Percentiles rank a stretch among this genome's conserved stretches.
Conservation (phyloP, 1,140 invertebrate genomes). For the Chelonus insularis region DNA sequence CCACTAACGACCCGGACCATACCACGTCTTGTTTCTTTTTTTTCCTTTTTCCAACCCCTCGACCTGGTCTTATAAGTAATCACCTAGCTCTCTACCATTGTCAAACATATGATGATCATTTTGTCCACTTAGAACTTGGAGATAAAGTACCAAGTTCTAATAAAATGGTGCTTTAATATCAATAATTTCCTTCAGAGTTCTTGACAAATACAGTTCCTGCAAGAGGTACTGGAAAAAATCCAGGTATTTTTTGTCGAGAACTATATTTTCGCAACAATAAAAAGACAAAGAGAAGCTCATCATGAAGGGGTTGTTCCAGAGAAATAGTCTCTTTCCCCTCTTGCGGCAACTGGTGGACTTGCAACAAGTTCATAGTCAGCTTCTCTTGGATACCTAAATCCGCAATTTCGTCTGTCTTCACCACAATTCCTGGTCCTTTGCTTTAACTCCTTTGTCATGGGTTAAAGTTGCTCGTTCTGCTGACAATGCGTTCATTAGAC, state of each 20-base stretch:
- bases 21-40: slow-evolving; percentile 31
- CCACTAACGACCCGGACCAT: slow-evolving; percentile 41
- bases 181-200: too few relatives aligned
- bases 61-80: too few relatives aligned
- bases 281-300: background rate
- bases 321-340: background rate
- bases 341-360: slow-evolving; percentile 16
- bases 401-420: slow-evolving; percentile 8
- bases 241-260: background rate
- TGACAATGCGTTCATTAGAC: slow-evolving; percentile 37
- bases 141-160: too few relatives aligned
- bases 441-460: background rate
- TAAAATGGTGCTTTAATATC: too few relatives aligned
- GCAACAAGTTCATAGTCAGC: slow-evolving; percentile 17
- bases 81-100: too few relatives aligned
- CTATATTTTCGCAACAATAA: background rate
- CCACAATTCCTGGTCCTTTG: background rate
- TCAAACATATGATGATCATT: too few relatives aligned
- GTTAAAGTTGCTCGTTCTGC: slow-evolving; percentile 32
- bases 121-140: too few relatives aligned
- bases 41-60: too few relatives aligned
- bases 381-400: slow-evolving; percentile 8
- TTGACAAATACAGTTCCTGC: too few relatives aligned
- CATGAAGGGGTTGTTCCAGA: background rate
- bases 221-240: too few relatives aligned